These are phyloP conservation scores for Drosophila koepferae DNA, from an alignment of 2,888 invertebrate genomes.

Conservation along the genomic window DNA sequence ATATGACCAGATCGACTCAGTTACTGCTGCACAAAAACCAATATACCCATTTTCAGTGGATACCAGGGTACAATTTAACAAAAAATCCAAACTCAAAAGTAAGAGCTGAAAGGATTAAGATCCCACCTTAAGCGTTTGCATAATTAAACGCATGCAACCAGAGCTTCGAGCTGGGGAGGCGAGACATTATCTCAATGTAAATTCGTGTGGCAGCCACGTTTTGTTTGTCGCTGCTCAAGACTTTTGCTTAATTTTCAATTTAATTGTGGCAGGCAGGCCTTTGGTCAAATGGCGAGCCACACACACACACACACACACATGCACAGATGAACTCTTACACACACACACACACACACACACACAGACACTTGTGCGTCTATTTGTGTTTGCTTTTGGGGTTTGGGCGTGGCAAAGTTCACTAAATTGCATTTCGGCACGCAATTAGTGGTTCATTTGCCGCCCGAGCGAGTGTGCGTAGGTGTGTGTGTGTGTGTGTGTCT, in stretches of 20 bases:
- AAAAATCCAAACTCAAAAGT: neutral
- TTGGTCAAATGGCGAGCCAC: constrained; percentile 59
- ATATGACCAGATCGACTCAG: neutral
- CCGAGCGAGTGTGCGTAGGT: constrained; percentile 48
- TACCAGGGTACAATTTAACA: neutral
- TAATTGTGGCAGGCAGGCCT: constrained; percentile 56
- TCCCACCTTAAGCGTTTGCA: constrained; percentile 64
- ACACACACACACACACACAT: neutral
- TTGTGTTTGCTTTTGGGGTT: constrained; percentile 42
- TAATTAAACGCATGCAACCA: constrained; percentile 59
- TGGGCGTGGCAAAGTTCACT: constrained; percentile 72
- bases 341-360: constrained; percentile 15
- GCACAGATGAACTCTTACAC: neutral
- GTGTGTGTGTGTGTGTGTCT: neutral
- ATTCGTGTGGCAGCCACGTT: constrained; percentile 45
- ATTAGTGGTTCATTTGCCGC: constrained; percentile 83
- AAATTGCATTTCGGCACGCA: constrained; percentile 84
- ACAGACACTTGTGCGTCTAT: constrained; percentile 7
- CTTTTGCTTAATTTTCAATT: constrained; percentile 73
- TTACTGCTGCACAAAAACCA: neutral
- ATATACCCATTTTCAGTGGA: neutral
- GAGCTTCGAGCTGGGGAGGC: neutral
- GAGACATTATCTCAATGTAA: constrained; percentile 13
- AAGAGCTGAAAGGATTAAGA: constrained; percentile 76
- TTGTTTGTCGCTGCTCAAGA: constrained; percentile 74